Evolutionary conservation across 2,888 invertebrate species (phyloP).

Genomic region (Conomelus anceps): DNA sequence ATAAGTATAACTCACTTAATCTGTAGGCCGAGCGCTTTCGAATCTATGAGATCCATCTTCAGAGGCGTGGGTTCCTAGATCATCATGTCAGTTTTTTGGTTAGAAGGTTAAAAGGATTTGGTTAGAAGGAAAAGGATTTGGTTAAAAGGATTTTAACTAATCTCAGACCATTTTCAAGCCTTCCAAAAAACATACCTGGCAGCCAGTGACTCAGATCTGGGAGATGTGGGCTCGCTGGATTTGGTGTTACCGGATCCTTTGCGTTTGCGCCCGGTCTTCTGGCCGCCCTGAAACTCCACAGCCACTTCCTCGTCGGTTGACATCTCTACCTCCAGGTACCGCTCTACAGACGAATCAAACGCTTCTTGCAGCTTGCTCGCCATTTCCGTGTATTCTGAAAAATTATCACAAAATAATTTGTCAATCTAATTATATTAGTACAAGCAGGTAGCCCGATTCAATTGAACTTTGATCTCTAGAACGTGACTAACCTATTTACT

Average conservation of each 20-base stretch:
- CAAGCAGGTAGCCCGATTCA: no score
- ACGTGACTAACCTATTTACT: no score
- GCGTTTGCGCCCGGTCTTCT: constrained; percentile 36
- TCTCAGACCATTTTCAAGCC: background rate
- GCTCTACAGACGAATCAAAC: constrained; percentile 73
- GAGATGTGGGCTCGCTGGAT: constrained; percentile 23
- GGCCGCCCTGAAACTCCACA: constrained; percentile 40
- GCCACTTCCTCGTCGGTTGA: constrained; percentile 59
- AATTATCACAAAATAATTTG: background rate
- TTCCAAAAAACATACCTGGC: background rate
- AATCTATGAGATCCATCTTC: no score
- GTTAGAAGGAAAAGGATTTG: no score
- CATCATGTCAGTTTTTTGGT: no score
- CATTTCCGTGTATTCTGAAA: constrained; percentile 78
- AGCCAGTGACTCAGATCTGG: background rate
- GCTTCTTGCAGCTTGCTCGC: constrained; percentile 74
- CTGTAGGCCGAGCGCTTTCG: no score
- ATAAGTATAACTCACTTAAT: no score
- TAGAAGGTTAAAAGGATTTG: no score
- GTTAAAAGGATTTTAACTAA: no score
- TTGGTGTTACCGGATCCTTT: constrained; percentile 24
- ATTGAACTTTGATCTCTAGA: no score
- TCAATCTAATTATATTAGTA: background rate
- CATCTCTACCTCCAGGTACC: constrained; percentile 72
- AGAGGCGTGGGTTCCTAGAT: no score